phyloP scores from a whole-genome alignment of 2,797 vertebrate genomes.

The Buphagus erythrorhynchus region DNA sequence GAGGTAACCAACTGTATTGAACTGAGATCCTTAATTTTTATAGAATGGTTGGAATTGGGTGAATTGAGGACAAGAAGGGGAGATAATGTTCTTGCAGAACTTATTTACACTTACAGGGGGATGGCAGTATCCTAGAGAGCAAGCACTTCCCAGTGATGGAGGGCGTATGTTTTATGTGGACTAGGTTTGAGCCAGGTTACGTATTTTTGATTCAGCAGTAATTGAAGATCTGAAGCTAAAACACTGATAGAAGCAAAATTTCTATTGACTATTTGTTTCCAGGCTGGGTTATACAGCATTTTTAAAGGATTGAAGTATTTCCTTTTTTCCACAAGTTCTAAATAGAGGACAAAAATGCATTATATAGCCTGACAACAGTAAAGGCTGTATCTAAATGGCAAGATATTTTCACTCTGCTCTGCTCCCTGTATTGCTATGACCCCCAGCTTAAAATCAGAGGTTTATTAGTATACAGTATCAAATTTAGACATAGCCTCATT shows the following conservation, averaged over 20 bases:
- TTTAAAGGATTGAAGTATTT: not conserved
- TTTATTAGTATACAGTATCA: not conserved
- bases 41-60: not conserved
- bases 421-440: not conserved
- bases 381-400: not conserved
- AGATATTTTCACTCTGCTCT: not conserved
- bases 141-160: not conserved
- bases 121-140: not conserved
- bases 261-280: not conserved
- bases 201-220: not conserved
- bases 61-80: rapidly evolving
- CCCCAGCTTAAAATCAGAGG: not conserved
- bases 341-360: not conserved
- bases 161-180: not conserved
- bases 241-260: not conserved
- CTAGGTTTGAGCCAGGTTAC: not conserved
- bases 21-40: not conserved
- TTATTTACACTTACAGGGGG: not conserved
- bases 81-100: not conserved
- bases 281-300: not conserved
- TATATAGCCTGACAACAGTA: not conserved
- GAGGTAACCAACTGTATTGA: not conserved
- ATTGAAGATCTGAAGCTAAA: not conserved
- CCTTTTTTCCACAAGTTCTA: not conserved
- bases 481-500: not conserved